phyloP scores from a whole-genome alignment of 2,113 vertebrate species.

The Cromileptes altivelis region DNA sequence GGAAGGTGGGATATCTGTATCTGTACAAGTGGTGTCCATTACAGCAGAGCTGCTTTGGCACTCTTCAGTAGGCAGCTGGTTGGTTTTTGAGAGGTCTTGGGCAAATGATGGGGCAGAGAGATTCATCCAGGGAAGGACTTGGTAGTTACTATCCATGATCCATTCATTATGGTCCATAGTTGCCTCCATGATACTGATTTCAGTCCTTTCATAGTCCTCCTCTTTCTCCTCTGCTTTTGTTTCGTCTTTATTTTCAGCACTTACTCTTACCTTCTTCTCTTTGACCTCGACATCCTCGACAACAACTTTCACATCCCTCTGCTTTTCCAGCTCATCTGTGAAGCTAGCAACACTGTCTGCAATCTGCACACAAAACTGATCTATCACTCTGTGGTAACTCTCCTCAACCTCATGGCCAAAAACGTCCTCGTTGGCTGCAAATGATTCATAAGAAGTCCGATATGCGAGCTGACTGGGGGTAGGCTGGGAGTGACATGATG shows the following conservation, averaged over 20 bases:
- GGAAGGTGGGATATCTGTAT: neutral
- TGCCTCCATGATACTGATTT: constrained; percentile 86
- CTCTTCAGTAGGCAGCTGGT: constrained; percentile 20
- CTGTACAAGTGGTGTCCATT: neutral
- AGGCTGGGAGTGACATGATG: neutral
- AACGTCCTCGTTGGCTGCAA: constrained; percentile 40
- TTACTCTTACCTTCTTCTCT: constrained; percentile 9
- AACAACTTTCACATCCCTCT: neutral
- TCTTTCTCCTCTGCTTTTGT: constrained; percentile 16
- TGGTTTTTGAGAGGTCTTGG: constrained; percentile 16
- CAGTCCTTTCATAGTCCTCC: constrained; percentile 67
- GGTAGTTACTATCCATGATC: constrained; percentile 74
- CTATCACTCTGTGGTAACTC: constrained; percentile 36
- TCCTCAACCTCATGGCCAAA: constrained; percentile 61
- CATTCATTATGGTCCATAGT: constrained; percentile 86
- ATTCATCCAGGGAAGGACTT: constrained; percentile 67
- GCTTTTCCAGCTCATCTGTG: neutral
- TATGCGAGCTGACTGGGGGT: neutral
- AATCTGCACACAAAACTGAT: constrained; percentile 16
- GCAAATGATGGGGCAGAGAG: constrained; percentile 5
- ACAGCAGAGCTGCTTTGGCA: neutral
- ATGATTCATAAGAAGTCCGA: neutral
- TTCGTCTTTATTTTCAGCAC: constrained; percentile 1
- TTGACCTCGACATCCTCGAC: constrained; percentile 2
- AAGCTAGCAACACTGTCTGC: neutral